Percentiles rank a stretch among this genome's conserved stretches.
phyloP scores from a whole-genome alignment of 2,888 invertebrate genomes.

The Gryllus longicercus region DNA sequence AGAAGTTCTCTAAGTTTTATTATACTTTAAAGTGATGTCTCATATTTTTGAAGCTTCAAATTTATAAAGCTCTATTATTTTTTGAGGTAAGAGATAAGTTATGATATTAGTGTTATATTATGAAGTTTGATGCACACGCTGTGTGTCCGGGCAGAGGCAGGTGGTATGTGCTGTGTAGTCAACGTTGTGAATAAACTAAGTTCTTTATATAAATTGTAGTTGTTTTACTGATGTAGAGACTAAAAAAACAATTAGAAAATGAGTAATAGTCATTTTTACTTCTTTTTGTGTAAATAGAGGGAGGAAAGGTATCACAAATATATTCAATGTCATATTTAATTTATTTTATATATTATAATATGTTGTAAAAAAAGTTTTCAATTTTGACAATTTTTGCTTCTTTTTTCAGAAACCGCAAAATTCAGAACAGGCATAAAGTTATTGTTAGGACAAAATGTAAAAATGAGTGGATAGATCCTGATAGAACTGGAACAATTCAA shows the following conservation, averaged over 20 bases:
- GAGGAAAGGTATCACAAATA: too few relatives aligned
- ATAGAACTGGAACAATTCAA: not conserved
- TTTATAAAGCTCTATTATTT: not conserved
- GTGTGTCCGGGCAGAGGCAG: too few relatives aligned
- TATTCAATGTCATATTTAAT: not conserved
- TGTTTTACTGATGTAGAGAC: too few relatives aligned
- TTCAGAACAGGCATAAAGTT: not conserved
- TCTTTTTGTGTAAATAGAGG: too few relatives aligned
- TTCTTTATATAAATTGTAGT: too few relatives aligned
- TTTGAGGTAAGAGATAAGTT: too few relatives aligned
- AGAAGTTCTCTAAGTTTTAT: not conserved
- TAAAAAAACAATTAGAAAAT: too few relatives aligned
- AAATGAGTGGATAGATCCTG: not conserved
- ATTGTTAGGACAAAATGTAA: not conserved
- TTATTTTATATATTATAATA: not conserved
- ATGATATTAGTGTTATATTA: too few relatives aligned
- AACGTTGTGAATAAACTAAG: too few relatives aligned
- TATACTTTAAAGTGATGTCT: not conserved
- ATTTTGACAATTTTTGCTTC: not conserved
- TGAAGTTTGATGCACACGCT: too few relatives aligned
- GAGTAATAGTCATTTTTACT: too few relatives aligned
- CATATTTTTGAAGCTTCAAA: not conserved
- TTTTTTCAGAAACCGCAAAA: slow-evolving; percentile 5
- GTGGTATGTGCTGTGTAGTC: too few relatives aligned
- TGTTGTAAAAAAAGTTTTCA: not conserved